These are phyloP conservation scores for Lissocephala sabroskyi DNA, from an alignment of 2,888 invertebrate genomes.

Conservation along the genomic window DNA sequence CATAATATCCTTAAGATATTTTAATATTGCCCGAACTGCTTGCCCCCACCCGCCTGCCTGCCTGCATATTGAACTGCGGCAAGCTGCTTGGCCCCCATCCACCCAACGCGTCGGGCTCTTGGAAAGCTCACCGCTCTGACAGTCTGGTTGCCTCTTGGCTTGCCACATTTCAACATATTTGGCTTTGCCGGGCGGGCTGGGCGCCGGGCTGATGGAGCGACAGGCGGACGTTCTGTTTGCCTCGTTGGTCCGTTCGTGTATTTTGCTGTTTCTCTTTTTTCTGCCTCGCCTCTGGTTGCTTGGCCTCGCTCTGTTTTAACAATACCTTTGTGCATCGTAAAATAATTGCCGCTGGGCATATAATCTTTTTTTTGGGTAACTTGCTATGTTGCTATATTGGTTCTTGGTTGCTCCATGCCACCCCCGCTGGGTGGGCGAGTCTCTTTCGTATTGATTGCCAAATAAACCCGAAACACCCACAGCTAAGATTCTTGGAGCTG, in stretches of 20 bases:
- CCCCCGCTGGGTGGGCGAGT: too few relatives aligned
- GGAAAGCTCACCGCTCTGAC: too few relatives aligned
- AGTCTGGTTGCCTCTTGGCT: slow-evolving; percentile 34
- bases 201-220: too few relatives aligned
- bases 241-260: slow-evolving; percentile 36
- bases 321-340: slow-evolving; percentile 72
- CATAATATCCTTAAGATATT: slow-evolving; percentile 70
- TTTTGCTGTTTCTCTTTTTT: slow-evolving; percentile 12
- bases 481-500: too few relatives aligned
- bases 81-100: slow-evolving; percentile 16
- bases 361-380: slow-evolving; percentile 54
- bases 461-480: too few relatives aligned
- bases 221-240: slow-evolving; percentile 29
- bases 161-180: slow-evolving; percentile 61
- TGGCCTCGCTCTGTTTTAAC: slow-evolving; percentile 48
- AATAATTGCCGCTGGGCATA: slow-evolving; percentile 64
- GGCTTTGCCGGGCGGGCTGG: slow-evolving; percentile 54
- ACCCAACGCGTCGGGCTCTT: too few relatives aligned
- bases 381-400: too few relatives aligned
- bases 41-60: slow-evolving; percentile 19
- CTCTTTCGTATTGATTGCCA: too few relatives aligned
- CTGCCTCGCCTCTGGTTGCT: too few relatives aligned
- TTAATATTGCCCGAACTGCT: slow-evolving; percentile 48
- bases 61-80: slow-evolving; percentile 63
- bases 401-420: too few relatives aligned